phyloP scores from a whole-genome alignment of 1,140 invertebrate species.

The Dreissena polymorpha region DNA sequence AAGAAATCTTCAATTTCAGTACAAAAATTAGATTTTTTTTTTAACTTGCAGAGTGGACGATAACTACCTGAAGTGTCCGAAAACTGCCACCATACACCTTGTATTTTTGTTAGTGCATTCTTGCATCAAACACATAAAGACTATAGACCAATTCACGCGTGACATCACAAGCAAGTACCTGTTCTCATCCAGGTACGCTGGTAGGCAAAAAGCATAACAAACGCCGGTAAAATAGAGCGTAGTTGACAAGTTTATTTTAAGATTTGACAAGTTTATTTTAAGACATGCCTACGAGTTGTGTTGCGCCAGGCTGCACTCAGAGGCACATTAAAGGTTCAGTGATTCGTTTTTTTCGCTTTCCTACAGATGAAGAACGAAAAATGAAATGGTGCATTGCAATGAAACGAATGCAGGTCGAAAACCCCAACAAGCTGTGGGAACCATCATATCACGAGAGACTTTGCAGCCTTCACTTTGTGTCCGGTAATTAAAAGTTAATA shows the following conservation, averaged over 20 bases:
- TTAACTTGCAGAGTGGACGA: too few species aligned
- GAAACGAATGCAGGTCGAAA: conserved; percentile 19
- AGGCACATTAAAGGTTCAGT: conserved; percentile 4
- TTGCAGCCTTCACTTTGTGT: conserved; percentile 32
- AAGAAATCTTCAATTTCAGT: too few species aligned
- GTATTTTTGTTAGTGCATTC: too few species aligned
- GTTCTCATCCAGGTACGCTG: not conserved
- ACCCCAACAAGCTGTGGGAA: conserved; percentile 28
- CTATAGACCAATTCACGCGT: conserved; percentile 16
- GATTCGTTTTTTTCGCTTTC: conserved; percentile 21
- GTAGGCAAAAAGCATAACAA: conserved; percentile 22
- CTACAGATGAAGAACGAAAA: conserved; percentile 26
- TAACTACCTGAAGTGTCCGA: too few species aligned
- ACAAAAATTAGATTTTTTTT: too few species aligned
- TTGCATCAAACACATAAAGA: too few species aligned
- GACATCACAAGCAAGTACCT: conserved; percentile 19
- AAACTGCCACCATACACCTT: too few species aligned
- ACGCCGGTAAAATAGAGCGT: conserved; percentile 3
- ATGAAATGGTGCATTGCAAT: conserved; percentile 4
- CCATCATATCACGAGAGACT: conserved; percentile 25
- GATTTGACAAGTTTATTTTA: not conserved
- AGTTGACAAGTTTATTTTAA: not conserved
- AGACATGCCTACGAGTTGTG: conserved; percentile 25
- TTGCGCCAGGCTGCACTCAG: conserved; percentile 33
- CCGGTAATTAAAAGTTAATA: too few species aligned